phyloP scores from a whole-genome alignment of 2,797 vertebrate genomes.

The Paguma larvata region DNA sequence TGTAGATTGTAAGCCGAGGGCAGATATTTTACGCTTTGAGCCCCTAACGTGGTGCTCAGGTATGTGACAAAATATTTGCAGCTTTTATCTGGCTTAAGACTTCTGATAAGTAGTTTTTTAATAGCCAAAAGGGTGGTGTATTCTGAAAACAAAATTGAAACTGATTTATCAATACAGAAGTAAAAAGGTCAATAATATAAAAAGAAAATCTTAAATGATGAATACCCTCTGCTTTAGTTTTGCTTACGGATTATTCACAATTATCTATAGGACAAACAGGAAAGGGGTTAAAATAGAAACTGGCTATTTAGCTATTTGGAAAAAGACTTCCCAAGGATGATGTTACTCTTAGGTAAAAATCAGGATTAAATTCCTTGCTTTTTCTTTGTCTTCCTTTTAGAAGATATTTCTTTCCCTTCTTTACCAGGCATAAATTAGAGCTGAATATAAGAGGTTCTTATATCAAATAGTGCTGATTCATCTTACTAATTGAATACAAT shows the following conservation, averaged over 20 bases:
- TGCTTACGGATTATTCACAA: constrained; percentile 48
- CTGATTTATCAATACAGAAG: not conserved
- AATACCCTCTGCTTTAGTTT: constrained; percentile 19
- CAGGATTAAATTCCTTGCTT: not conserved
- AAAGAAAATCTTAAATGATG: not conserved
- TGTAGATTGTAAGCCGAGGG: constrained; percentile 34
- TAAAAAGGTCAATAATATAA: constrained; percentile 16
- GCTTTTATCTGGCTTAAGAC: not conserved
- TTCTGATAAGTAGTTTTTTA: constrained; percentile 41
- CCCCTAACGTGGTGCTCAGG: constrained; percentile 47
- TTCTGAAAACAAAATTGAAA: constrained; percentile 6
- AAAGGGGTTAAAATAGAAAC: constrained; percentile 33
- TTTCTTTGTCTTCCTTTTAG: constrained; percentile 42
- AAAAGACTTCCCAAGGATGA: not conserved
- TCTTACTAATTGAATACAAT: constrained; percentile 71
- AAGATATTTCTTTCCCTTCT: constrained; percentile 33
- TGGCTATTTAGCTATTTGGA: constrained; percentile 15
- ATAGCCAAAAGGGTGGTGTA: not conserved
- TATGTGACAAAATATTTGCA: not conserved
- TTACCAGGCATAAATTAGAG: constrained; percentile 46
- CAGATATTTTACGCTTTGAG: constrained; percentile 49
- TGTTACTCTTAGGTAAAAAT: constrained; percentile 46
- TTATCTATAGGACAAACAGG: not conserved
- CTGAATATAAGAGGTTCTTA: constrained; percentile 56
- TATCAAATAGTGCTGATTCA: constrained; percentile 72